Base-by-base conservation (phyloP, 2,888 invertebrate species). In the Calliphora vomitoria region DNA sequence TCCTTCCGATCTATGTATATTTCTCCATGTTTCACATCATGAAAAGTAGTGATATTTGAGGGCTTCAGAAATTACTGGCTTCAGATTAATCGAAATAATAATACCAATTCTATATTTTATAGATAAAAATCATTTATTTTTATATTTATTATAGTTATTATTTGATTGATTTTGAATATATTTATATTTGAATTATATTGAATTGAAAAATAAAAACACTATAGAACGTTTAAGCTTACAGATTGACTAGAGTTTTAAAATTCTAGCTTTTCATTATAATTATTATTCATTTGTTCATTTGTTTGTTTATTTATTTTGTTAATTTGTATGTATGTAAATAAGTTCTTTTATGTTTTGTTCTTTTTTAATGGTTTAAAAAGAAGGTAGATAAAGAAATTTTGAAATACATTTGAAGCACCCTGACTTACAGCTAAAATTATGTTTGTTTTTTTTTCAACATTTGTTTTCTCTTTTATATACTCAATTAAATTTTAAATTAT, bases 171-270 rank as follows among this genome's bases (percentile, higher is more conserved):
- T 66, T 64, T 20, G 53, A 64, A 38, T 25, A 25, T 25, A 38
- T 64, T 66, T 58, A 58, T 62, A 71, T 71, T 62, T 64, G 35
- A 44, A 44, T 62, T 85, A 38, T 64, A 64, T 55, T 62, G 55
- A 75, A 75, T 85, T 85, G 62, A 64, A 85, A 75, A 80, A 75
- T 62, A 75, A 58, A 62, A 50, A 60, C 47, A 44, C 47, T 58
- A 44, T 44, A 81, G 75, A 81, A 85, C 62, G 60, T 85, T 87
- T 87, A 85, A 82, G 85, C 74, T 87, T 87, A 85, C 53, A 87
- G 85, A 87, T 87, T 87, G 87, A 87, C 87, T 87, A 87, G 86
- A 88, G 88, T 82, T 80, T 87, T 82, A 72, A 82, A 86, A 82
- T 85, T 89, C 88, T 85, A 78, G 84, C 78, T 71, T 82, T 85